These are phyloP conservation scores for Nemoura dubitans DNA, from an alignment of 2,888 invertebrate species.

Conservation along the genomic window DNA sequence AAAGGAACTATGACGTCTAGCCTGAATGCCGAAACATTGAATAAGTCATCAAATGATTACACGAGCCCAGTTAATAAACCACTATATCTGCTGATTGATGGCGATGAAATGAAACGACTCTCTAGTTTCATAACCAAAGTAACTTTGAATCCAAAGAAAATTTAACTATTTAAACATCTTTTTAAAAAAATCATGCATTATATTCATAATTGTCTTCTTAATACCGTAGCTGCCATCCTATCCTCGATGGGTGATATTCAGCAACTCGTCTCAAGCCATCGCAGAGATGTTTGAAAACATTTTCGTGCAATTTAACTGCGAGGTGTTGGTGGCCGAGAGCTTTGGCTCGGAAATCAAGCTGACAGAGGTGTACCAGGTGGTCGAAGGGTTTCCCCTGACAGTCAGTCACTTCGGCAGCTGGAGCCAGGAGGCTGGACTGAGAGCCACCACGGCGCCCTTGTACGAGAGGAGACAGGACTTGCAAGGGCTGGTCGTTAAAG, in stretches of 20 bases:
- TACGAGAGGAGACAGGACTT: slow-evolving; percentile 9
- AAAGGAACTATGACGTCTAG: background rate
- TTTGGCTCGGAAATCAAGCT: background rate
- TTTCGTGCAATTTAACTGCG: slow-evolving; percentile 44
- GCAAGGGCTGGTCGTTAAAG: background rate
- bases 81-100: background rate
- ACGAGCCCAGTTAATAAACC: background rate
- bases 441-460: background rate
- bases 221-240: slow-evolving; percentile 10
- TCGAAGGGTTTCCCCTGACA: slow-evolving; percentile 9
- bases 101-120: background rate
- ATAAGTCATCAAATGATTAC: background rate
- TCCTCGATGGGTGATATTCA: slow-evolving; percentile 41
- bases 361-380: slow-evolving; percentile 41
- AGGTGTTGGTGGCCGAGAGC: slow-evolving; percentile 40
- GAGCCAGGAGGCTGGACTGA: slow-evolving; percentile 8
- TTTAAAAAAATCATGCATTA: too few species aligned
- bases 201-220: background rate
- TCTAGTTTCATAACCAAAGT: background rate
- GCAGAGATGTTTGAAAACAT: slow-evolving; percentile 32
- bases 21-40: background rate
- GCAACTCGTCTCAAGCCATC: background rate
- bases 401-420: slow-evolving; percentile 36
- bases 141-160: too few species aligned
- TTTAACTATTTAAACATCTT: too few species aligned